Conservation (phyloP, 2,797 vertebrate species). For the Petrocephalus schoutedeni region DNA sequence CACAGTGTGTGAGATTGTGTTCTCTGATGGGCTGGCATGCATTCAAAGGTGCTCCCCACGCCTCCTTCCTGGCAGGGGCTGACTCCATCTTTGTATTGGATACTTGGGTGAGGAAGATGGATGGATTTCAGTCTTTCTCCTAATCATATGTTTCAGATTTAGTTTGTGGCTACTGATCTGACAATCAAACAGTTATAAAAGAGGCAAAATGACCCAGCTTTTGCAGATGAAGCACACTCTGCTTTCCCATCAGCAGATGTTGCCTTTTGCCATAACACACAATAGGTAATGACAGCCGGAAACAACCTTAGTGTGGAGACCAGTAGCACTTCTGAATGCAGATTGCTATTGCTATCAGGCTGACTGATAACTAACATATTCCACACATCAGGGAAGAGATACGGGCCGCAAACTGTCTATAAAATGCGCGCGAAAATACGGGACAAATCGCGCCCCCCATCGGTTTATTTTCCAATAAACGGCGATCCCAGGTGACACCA, state of each 20-base stretch:
- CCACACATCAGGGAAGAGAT: background rate
- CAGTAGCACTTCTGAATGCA: background rate
- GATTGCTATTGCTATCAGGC: background rate
- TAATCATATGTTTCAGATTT: background rate
- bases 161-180: background rate
- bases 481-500: background rate
- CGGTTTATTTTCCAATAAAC: background rate
- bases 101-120: background rate
- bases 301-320: background rate
- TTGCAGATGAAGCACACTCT: background rate
- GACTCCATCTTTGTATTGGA: background rate
- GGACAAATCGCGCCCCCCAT: background rate
- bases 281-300: background rate
- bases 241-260: background rate
- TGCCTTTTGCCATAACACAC: background rate
- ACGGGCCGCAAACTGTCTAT: background rate
- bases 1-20: background rate
- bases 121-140: background rate
- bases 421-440: background rate
- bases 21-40: background rate
- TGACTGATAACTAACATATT: background rate
- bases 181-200: background rate
- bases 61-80: background rate
- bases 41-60: background rate
- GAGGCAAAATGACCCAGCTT: background rate